These are phyloP conservation scores for Drosophila borealis DNA, from an alignment of 2,888 invertebrate genomes.

Conservation along the genomic window DNA sequence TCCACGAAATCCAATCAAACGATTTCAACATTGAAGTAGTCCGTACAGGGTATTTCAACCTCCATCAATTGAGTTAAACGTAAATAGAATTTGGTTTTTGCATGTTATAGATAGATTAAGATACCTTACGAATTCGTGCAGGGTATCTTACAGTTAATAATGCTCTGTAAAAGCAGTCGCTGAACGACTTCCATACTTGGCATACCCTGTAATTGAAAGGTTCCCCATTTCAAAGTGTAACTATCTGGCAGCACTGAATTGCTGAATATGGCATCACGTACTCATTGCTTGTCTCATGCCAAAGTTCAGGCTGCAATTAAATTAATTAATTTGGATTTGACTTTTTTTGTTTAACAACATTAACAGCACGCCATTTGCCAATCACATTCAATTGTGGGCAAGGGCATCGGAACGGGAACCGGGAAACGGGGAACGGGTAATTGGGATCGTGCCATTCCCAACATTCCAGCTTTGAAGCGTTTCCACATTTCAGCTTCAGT, in stretches of 20 bases:
- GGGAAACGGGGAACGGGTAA: background rate
- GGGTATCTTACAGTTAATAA: background rate
- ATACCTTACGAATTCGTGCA: background rate
- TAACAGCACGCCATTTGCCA: conserved; percentile 22
- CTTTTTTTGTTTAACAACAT: conserved; percentile 22
- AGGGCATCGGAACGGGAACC: background rate
- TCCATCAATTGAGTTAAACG: too few relatives aligned
- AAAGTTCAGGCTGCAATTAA: conserved; percentile 63
- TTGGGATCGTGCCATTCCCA: conserved; percentile 46
- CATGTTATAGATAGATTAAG: background rate
- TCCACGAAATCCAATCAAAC: too few relatives aligned
- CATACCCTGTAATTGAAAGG: conserved; percentile 4
- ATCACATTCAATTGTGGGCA: conserved; percentile 36
- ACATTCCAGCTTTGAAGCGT: conserved; percentile 18
- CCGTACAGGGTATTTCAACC: background rate
- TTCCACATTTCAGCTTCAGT: background rate
- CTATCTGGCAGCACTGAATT: conserved; percentile 16
- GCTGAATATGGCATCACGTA: conserved; percentile 7
- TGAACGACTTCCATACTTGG: background rate
- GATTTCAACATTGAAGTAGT: too few relatives aligned
- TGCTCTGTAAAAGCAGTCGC: background rate
- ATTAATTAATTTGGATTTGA: conserved; percentile 54
- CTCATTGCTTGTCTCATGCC: conserved; percentile 12
- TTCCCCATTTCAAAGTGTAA: background rate
- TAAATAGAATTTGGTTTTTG: too few relatives aligned